A percentile compares a stretch with the other conserved stretches of the same genome.
These are phyloP conservation scores for Lottia scabra DNA, from an alignment of 2,888 invertebrate genomes.

Conservation along the genomic window DNA sequence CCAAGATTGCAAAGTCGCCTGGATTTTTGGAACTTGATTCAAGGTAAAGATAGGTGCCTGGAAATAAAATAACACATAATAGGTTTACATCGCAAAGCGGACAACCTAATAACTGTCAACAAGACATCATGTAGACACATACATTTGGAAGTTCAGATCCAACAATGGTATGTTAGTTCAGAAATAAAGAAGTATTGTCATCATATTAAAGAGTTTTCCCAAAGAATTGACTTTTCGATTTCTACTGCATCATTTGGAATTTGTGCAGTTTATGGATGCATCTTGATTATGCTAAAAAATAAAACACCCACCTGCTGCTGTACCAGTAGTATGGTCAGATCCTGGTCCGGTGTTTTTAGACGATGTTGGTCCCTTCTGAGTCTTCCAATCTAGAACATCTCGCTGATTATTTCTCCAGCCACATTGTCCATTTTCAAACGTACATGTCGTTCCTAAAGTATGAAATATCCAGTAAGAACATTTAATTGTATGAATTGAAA, in stretches of 20 bases:
- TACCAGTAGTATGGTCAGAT: constrained; percentile 54
- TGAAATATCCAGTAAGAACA: too few species aligned
- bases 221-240: too few species aligned
- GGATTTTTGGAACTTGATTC: not conserved
- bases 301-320: constrained; percentile 33
- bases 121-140: too few species aligned
- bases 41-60: not conserved
- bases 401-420: constrained; percentile 48
- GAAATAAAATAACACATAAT: not conserved
- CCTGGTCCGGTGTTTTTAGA: constrained; percentile 45
- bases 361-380: constrained; percentile 33
- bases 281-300: constrained; percentile 29
- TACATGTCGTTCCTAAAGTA: constrained; percentile 48
- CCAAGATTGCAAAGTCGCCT: constrained; percentile 39
- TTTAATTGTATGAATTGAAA: too few species aligned
- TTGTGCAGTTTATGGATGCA: too few species aligned
- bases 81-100: too few species aligned
- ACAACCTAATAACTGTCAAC: too few species aligned
- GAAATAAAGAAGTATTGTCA: too few species aligned
- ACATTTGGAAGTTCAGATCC: too few species aligned
- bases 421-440: constrained; percentile 49
- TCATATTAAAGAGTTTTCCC: too few species aligned
- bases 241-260: too few species aligned
- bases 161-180: too few species aligned
- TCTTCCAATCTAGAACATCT: constrained; percentile 49